phyloP scores from a whole-genome alignment of 2,113 vertebrate species.

The Syngnathus floridae region DNA sequence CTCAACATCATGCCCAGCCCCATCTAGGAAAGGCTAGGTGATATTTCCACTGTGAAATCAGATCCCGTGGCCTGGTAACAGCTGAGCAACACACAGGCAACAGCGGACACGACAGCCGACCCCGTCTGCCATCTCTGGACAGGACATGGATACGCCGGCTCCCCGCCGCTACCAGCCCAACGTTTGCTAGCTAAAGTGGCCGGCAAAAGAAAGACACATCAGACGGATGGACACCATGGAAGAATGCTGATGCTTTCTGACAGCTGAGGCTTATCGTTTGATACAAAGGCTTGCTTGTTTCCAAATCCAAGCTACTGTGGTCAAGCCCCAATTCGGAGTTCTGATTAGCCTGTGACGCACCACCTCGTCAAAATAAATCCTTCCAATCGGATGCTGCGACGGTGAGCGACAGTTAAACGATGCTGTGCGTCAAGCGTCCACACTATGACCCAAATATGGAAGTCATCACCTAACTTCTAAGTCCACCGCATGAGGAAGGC shows the following conservation, averaged over 20 bases:
- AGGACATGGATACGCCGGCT: conserved; percentile 15
- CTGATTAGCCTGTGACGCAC: conserved; percentile 40
- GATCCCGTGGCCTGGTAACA: conserved; percentile 57
- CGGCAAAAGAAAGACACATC: conserved; percentile 37
- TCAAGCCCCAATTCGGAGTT: conserved; percentile 18
- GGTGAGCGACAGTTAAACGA: background rate
- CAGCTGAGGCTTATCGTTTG: conserved; percentile 63
- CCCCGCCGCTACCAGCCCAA: too few relatives aligned
- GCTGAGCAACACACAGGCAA: conserved; percentile 59
- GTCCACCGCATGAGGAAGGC: background rate
- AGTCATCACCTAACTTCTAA: conserved; percentile 14
- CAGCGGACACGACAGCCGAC: conserved; percentile 60
- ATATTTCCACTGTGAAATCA: conserved; percentile 65
- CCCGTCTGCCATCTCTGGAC: conserved; percentile 50
- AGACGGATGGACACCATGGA: conserved; percentile 41
- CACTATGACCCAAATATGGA: conserved; percentile 7
- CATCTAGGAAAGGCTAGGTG: conserved; percentile 52
- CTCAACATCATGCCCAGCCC: conserved; percentile 18
- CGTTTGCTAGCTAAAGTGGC: conserved; percentile 1
- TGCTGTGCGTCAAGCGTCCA: background rate
- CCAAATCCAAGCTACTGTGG: conserved; percentile 19
- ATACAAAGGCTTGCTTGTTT: conserved; percentile 61
- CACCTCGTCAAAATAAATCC: background rate
- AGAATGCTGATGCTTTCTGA: conserved; percentile 66
- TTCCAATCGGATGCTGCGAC: background rate